Conservation (phyloP, 2,797 vertebrate genomes). For the Coregonus ussuriensis region DNA sequence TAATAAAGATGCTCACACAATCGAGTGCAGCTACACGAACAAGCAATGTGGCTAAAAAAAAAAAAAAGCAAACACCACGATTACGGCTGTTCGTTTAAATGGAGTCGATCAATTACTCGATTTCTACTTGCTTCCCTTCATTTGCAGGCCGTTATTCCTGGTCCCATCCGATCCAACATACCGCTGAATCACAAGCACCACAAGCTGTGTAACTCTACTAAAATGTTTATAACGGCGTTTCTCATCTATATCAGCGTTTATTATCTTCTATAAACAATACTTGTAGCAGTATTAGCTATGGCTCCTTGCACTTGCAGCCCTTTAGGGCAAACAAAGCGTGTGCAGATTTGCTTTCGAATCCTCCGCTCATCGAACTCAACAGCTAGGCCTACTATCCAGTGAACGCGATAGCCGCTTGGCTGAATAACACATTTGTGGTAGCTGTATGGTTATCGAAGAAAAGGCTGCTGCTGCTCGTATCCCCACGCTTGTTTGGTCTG, state of each 20-base stretch:
- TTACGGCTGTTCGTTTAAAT: constrained; percentile 45
- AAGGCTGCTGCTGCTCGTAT: constrained; percentile 1
- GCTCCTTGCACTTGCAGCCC: constrained; percentile 50
- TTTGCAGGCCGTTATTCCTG: constrained; percentile 52
- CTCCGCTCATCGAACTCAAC: constrained; percentile 31
- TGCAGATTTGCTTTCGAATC: constrained; percentile 33
- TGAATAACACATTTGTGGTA: constrained; percentile 45
- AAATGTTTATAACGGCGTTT: too few relatives aligned
- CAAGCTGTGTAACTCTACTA: neutral
- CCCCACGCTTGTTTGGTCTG: constrained; percentile 12
- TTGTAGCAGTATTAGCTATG: constrained; percentile 4
- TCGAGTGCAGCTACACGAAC: constrained; percentile 62
- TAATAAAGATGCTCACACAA: constrained; percentile 70
- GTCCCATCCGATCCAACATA: constrained; percentile 42
- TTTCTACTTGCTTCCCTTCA: constrained; percentile 57
- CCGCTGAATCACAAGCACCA: constrained; percentile 20
- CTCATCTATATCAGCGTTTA: neutral
- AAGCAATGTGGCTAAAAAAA: constrained; percentile 42
- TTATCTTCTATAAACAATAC: neutral
- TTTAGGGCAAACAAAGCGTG: constrained; percentile 67
- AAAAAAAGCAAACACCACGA: constrained; percentile 27
- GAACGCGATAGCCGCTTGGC: constrained; percentile 34
- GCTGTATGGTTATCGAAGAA: constrained; percentile 17
- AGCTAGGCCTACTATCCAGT: constrained; percentile 18
- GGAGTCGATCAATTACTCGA: constrained; percentile 34